A percentile compares a stretch with the other conserved stretches of the same genome.
Conservation (phyloP, 2,113 vertebrate genomes). For the Perccottus glenii region DNA sequence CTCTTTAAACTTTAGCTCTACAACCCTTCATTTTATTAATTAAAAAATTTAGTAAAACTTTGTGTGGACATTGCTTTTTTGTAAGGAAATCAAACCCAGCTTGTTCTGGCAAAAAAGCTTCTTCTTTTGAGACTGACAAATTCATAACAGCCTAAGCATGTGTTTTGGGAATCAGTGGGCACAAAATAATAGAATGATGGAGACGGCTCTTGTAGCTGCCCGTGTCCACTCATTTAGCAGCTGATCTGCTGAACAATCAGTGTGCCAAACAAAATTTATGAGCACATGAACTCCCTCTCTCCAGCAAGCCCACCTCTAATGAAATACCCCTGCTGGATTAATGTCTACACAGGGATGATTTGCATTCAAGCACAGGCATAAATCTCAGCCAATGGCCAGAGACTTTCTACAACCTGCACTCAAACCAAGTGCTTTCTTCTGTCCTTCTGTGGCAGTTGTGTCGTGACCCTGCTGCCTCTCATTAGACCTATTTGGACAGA, state of each 20-base stretch:
- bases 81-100: neutral
- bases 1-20: too few relatives aligned
- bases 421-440: constrained; percentile 36
- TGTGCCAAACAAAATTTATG: constrained; percentile 71
- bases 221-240: constrained; percentile 57
- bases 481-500: constrained; percentile 31
- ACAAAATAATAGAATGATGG: constrained; percentile 55
- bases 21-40: too few relatives aligned
- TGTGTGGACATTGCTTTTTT: neutral
- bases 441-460: constrained; percentile 1
- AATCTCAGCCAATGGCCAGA: constrained; percentile 62
- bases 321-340: constrained; percentile 71
- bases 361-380: constrained; percentile 66
- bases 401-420: constrained; percentile 56
- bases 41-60: too few relatives aligned
- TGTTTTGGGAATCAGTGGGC: constrained; percentile 50
- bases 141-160: constrained; percentile 56
- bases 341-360: constrained; percentile 71
- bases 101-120: constrained; percentile 6
- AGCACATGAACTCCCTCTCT: constrained; percentile 57
- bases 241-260: constrained; percentile 76
- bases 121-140: constrained; percentile 44
- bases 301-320: constrained; percentile 63
- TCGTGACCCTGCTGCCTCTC: constrained; percentile 37
- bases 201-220: constrained; percentile 54